These are phyloP conservation scores for Cerceris rybyensis DNA, from an alignment of 2,888 invertebrate genomes.

Conservation along the genomic window DNA sequence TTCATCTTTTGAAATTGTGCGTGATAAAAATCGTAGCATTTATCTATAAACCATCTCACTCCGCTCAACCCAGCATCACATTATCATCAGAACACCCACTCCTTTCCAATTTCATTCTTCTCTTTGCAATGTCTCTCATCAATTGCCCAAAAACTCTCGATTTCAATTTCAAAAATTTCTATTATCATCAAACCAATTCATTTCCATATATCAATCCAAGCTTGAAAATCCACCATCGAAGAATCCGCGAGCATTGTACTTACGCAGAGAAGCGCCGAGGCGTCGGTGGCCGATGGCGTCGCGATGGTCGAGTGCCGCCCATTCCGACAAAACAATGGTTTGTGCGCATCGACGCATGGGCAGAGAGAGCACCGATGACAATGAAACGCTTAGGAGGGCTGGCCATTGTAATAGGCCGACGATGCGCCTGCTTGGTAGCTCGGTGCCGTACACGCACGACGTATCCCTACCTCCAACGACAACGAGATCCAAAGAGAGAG, in stretches of 20 bases:
- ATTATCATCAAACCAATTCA: no score
- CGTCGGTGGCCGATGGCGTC: conserved; percentile 55
- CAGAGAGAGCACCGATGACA: conserved; percentile 77
- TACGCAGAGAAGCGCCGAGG: conserved; percentile 14
- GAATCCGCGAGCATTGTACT: not conserved
- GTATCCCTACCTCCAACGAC: conserved; percentile 65
- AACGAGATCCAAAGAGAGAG: conserved; percentile 42
- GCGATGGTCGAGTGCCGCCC: conserved; percentile 70
- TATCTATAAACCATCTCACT: no score
- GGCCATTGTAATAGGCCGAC: conserved; percentile 80
- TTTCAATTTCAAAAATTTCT: no score
- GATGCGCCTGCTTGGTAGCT: conserved; percentile 80
- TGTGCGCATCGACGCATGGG: conserved; percentile 81
- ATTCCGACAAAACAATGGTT: conserved; percentile 78
- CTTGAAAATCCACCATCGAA: not conserved
- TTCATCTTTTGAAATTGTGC: no score
- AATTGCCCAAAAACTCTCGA: no score
- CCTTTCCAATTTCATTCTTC: no score
- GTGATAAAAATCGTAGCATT: no score
- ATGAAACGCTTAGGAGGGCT: conserved; percentile 78
- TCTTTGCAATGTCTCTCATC: no score
- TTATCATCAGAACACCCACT: no score
- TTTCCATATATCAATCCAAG: no score
- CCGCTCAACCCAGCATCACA: no score
- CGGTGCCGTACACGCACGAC: conserved; percentile 61